Evolutionary conservation across 2,797 vertebrate genomes (phyloP).

Genomic region (Sus cebifrons): DNA sequence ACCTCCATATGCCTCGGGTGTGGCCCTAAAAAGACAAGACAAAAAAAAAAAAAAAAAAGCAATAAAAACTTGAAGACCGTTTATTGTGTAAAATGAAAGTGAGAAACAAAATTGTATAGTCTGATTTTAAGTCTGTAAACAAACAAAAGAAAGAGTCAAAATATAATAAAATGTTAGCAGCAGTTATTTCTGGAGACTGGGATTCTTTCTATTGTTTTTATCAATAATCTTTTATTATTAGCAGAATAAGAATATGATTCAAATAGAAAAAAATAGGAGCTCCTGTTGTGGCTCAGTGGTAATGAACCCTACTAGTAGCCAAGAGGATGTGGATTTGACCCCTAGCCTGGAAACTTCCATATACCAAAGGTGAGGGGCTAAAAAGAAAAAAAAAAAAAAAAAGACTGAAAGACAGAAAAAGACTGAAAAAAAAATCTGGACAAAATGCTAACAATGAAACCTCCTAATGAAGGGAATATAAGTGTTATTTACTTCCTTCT

Average conservation of each 20-base stretch:
- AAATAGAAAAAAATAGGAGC: constrained; percentile 2
- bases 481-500: not conserved
- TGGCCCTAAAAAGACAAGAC: too few relatives aligned
- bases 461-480: not conserved
- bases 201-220: constrained; percentile 21
- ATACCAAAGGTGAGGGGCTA: too few relatives aligned
- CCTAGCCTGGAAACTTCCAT: too few relatives aligned
- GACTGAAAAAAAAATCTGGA: not conserved
- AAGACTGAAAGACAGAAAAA: too few relatives aligned
- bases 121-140: constrained; percentile 34
- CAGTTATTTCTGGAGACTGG: not conserved
- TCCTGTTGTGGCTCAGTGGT: too few relatives aligned
- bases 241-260: constrained; percentile 28
- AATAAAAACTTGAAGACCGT: not conserved
- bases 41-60: not conserved
- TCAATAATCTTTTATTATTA: constrained; percentile 25
- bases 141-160: not conserved
- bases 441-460: constrained; percentile 5
- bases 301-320: too few relatives aligned
- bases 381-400: too few relatives aligned
- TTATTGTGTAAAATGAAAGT: constrained; percentile 37
- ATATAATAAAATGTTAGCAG: not conserved
- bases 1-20: too few relatives aligned
- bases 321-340: too few relatives aligned
- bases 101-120: not conserved